A percentile compares a stretch with the other conserved stretches of the same genome.
Evolutionary conservation across 2,797 vertebrate genomes (phyloP).

Genomic region (Sternarchorhynchus goeldii): DNA sequence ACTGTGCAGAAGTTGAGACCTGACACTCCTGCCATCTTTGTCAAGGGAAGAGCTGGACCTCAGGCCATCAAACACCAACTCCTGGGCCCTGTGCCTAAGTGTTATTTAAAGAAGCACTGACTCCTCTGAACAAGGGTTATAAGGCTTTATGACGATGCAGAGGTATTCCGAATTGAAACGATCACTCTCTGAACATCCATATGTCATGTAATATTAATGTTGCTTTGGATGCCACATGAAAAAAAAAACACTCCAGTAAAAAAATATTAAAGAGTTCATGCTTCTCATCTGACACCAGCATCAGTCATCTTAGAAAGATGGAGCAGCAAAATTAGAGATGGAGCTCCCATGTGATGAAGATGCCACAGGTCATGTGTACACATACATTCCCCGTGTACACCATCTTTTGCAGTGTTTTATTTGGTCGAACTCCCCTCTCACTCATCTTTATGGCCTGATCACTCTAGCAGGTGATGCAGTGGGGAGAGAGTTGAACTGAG

Average conservation of each 20-base stretch:
- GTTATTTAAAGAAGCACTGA: conserved; percentile 28
- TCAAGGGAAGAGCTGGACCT: conserved; percentile 42
- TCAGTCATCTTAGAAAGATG: conserved; percentile 9
- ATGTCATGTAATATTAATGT: conserved; percentile 10
- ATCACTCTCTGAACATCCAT: conserved; percentile 13
- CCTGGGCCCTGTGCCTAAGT: conserved; percentile 24
- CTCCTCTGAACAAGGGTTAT: conserved; percentile 15
- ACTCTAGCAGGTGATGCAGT: background rate
- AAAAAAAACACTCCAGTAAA: background rate
- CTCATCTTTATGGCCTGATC: conserved; percentile 13
- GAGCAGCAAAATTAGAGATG: background rate
- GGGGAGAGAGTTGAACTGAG: conserved; percentile 11
- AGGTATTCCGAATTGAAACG: background rate
- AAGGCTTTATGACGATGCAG: conserved; percentile 13
- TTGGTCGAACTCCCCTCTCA: background rate
- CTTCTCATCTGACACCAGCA: conserved; percentile 14
- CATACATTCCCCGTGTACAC: background rate
- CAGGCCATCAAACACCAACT: conserved; percentile 43
- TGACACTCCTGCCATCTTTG: conserved; percentile 40
- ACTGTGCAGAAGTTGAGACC: conserved; percentile 32
- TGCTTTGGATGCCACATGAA: conserved; percentile 6
- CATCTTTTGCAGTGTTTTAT: conserved; percentile 7
- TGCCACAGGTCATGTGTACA: conserved; percentile 20
- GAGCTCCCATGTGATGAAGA: conserved; percentile 1
- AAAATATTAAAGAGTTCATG: background rate